Percentiles rank a stretch among this genome's conserved stretches.
These are phyloP conservation scores for Drosophila yooni DNA, from an alignment of 2,888 invertebrate genomes.

Conservation along the genomic window DNA sequence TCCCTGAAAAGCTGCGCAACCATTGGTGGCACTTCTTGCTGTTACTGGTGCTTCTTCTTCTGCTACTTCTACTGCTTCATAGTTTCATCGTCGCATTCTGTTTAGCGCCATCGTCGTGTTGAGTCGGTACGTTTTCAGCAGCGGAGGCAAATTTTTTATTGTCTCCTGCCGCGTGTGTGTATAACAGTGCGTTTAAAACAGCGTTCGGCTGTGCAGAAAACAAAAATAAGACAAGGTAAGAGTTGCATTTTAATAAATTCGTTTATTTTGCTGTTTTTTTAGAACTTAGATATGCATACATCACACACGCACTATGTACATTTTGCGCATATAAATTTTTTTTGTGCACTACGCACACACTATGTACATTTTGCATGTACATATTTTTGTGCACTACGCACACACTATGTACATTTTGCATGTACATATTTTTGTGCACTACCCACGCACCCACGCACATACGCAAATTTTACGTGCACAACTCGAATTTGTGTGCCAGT, in stretches of 20 bases:
- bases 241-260: conserved; percentile 51
- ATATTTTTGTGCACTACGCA: neutral
- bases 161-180: conserved; percentile 37
- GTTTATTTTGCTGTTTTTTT: conserved; percentile 28
- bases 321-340: too few relatives aligned
- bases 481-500: conserved; percentile 26
- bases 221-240: conserved; percentile 51
- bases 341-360: neutral
- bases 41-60: conserved; percentile 19
- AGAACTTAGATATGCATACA: conserved; percentile 20
- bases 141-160: conserved; percentile 34
- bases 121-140: conserved; percentile 54
- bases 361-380: conserved; percentile 28
- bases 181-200: conserved; percentile 14
- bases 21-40: conserved; percentile 37
- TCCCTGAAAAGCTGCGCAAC: conserved; percentile 11
- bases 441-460: neutral
- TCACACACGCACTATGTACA: conserved; percentile 8
- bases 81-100: conserved; percentile 10
- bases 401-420: conserved; percentile 18
- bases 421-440: conserved; percentile 13
- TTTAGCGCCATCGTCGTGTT: conserved; percentile 23
- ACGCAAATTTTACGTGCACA: neutral
- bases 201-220: conserved; percentile 17
- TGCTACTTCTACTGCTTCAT: neutral